These are phyloP conservation scores for Lepilemur ruficaudatus DNA, from an alignment of 2,797 vertebrate genomes.

Conservation along the genomic window DNA sequence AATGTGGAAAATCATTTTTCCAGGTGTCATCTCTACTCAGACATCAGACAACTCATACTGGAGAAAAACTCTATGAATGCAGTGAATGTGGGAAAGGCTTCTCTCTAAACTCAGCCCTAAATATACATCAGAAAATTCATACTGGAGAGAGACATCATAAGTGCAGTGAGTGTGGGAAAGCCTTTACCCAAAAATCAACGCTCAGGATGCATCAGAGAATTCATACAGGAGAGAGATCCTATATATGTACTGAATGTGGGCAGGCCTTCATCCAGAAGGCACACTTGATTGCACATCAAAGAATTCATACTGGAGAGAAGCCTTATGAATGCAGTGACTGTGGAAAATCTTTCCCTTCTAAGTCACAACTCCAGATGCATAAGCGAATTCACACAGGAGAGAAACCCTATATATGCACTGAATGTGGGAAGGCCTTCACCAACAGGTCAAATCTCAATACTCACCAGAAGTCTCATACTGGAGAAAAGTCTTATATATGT, in stretches of 20 bases:
- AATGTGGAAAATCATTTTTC: constrained; percentile 78
- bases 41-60: constrained; percentile 77
- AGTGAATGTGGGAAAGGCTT: constrained; percentile 77
- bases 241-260: constrained; percentile 76
- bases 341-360: constrained; percentile 78
- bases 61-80: constrained; percentile 75
- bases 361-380: constrained; percentile 79
- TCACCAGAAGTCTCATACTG: constrained; percentile 76
- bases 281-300: constrained; percentile 77
- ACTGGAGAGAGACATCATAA: constrained; percentile 77
- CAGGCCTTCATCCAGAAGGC: constrained; percentile 77
- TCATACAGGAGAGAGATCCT: constrained; percentile 77
- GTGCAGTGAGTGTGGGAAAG: constrained; percentile 75
- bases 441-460: constrained; percentile 79
- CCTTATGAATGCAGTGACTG: constrained; percentile 79
- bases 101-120: constrained; percentile 74
- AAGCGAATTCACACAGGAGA: constrained; percentile 80
- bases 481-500: constrained; percentile 79
- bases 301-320: constrained; percentile 81
- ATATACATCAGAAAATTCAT: constrained; percentile 77
- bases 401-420: constrained; percentile 70
- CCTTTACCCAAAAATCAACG: constrained; percentile 77
- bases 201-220: constrained; percentile 77
- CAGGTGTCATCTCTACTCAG: constrained; percentile 73
- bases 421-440: constrained; percentile 76